These are phyloP conservation scores for Latrodectus geometricus DNA, from an alignment of 1,140 invertebrate genomes.

Conservation along the genomic window DNA sequence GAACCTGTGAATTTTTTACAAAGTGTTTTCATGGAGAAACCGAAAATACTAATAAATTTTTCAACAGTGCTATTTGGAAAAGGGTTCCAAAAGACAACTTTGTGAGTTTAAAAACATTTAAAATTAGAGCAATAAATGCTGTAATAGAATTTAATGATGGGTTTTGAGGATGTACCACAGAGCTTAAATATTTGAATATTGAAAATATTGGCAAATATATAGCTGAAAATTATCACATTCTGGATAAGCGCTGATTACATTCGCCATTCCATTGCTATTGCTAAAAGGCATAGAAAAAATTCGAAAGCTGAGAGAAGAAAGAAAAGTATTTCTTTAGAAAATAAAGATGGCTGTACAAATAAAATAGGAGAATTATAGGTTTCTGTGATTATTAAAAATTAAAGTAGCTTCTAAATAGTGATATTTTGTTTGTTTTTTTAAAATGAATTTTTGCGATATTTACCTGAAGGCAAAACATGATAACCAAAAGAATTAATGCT, in stretches of 20 bases:
- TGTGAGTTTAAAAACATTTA: conserved; percentile 19
- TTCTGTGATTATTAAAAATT: too few relatives aligned
- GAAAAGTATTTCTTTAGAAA: background rate
- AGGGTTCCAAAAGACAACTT: conserved; percentile 32
- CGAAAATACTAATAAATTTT: conserved; percentile 36
- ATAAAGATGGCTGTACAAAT: background rate
- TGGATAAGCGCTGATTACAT: background rate
- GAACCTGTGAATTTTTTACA: background rate
- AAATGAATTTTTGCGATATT: too few relatives aligned
- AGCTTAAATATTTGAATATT: background rate
- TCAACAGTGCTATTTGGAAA: conserved; percentile 36
- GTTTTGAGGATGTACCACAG: background rate
- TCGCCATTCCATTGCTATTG: background rate
- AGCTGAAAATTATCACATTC: background rate
- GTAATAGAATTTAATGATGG: conserved; percentile 35
- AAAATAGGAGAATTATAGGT: background rate
- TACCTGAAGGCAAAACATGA: too few relatives aligned
- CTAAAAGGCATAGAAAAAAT: background rate
- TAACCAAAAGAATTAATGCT: too few relatives aligned
- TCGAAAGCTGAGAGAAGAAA: background rate
- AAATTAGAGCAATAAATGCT: background rate
- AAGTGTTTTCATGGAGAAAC: conserved; percentile 51
- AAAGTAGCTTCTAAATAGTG: too few relatives aligned
- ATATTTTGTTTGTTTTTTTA: too few relatives aligned
- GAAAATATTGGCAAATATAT: background rate